Conservation (phyloP, 2,797 vertebrate species). For the Lemur catta region DNA sequence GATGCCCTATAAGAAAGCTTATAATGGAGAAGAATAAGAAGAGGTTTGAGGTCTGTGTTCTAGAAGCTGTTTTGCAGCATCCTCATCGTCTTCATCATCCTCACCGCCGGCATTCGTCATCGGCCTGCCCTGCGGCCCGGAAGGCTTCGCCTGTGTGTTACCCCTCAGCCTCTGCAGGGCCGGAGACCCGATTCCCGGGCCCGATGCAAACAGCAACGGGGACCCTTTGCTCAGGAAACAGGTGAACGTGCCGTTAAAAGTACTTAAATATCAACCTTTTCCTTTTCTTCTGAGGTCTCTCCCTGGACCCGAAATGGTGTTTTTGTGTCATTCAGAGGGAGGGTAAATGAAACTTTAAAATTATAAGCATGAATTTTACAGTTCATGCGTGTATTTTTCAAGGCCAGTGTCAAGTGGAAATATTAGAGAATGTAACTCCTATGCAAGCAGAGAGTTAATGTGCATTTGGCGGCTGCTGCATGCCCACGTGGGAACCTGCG, state of each 20-base stretch:
- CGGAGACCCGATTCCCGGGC: not conserved
- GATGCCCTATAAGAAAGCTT: not conserved
- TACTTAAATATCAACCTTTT: not conserved
- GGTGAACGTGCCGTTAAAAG: not conserved
- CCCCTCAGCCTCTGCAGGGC: not conserved
- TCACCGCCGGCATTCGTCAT: not conserved
- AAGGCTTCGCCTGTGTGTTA: not conserved
- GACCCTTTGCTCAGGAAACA: not conserved
- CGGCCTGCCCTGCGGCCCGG: not conserved
- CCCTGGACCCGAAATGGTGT: not conserved
- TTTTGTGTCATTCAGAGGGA: not conserved
- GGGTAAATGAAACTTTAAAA: not conserved
- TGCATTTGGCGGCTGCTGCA: not conserved
- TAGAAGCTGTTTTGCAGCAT: not conserved
- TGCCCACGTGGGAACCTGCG: not conserved
- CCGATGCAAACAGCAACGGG: not conserved
- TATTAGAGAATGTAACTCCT: not conserved
- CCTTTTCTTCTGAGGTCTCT: not conserved
- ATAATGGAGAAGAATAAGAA: not conserved
- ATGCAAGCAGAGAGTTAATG: too few relatives aligned
- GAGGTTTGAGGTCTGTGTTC: not conserved
- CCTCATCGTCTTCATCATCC: accelerated
- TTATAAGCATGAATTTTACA: not conserved
- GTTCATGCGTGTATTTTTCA: not conserved
- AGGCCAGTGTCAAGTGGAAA: not conserved